phyloP scores from a whole-genome alignment of 2,888 invertebrate genomes.

The Girardia tigrina region DNA sequence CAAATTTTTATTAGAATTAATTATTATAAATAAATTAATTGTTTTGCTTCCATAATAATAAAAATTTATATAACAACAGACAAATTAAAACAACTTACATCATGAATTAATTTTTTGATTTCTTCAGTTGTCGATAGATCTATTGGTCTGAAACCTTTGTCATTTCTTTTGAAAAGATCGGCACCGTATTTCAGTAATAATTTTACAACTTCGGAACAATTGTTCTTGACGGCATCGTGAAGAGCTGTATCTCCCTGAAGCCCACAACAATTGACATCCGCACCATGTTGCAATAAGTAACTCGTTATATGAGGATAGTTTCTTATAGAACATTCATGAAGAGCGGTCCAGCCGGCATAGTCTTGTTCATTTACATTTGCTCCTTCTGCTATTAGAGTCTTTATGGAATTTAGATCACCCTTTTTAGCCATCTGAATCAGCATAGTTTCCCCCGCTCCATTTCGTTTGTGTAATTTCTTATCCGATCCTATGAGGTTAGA shows the following conservation, averaged over 20 bases:
- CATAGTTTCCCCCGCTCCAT: slow-evolving; percentile 27
- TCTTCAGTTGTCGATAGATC: slow-evolving; percentile 24
- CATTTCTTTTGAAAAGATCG: slow-evolving; percentile 26
- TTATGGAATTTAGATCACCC: slow-evolving; percentile 27
- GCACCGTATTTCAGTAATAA: slow-evolving; percentile 29
- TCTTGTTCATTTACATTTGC: slow-evolving; percentile 34
- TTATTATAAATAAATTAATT: background rate
- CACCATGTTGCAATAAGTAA: slow-evolving; percentile 62
- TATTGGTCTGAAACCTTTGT: slow-evolving; percentile 20
- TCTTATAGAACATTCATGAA: slow-evolving; percentile 70
- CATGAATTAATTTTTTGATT: background rate
- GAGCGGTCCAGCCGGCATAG: slow-evolving; percentile 60
- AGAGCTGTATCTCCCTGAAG: slow-evolving; percentile 66
- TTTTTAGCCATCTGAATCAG: slow-evolving; percentile 34
- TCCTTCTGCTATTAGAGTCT: slow-evolving; percentile 18
- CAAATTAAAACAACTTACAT: background rate
- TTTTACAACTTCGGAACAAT: slow-evolving; percentile 51
- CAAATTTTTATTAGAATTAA: background rate
- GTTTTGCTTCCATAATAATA: no score
- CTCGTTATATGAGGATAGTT: slow-evolving; percentile 63
- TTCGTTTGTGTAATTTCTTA: slow-evolving; percentile 29
- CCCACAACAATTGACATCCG: slow-evolving; percentile 65
- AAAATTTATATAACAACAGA: no score
- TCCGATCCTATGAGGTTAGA: slow-evolving; percentile 24
- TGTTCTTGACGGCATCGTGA: slow-evolving; percentile 66